Base-by-base conservation (phyloP, 2,888 invertebrate genomes). In the Xylota segnis region DNA sequence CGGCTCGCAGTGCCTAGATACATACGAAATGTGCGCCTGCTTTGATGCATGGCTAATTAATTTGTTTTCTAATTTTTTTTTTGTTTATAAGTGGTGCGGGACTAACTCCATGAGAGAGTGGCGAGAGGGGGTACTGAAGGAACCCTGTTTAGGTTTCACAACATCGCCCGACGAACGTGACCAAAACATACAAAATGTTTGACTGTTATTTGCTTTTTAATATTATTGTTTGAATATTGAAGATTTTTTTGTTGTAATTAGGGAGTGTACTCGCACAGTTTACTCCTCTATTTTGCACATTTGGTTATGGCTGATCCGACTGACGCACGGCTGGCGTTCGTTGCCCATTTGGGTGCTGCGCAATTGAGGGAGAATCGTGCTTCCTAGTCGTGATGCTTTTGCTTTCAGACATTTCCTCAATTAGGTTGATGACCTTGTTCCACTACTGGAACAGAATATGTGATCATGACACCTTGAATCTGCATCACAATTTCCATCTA, bases 41-140 rank as follows among this genome's bases (percentile, higher is more conserved):
- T 65, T 72, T 70, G 72, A 82, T 82, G 86, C 82, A 86, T 82
- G 82, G 82, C 76, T 82, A 82, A 86, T 82, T 86, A 86, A 86
- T 82, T 86, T 86, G 76, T 86, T 71, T 86, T 86, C 79, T 63
- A 76, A 61, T 81, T 76, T 34, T 66, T 83, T 65, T 43, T 70
- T 23, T 59, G 4, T 32, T 10, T 9, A 16, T 52, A 61, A 52
- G 75, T 45, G 52, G 45, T 47, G 70, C 47, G 56, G 71, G 54
- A 61, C 54, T 58, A 65, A 61, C 16, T 32, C 27, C 23, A n/a
- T 66, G 40, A 9, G 52, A 4, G 5, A n/a, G n/a, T n/a, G n/a
- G n/a, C n/a, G n/a, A n/a, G n/a, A n/a, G n/a, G n/a, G 54, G 18
- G 27, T 9, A 18, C 1, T 14, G 59, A 61, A 72, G 61, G 74